These are phyloP conservation scores for Eufriesea mexicana DNA, from an alignment of 1,140 invertebrate species.

Conservation along the genomic window DNA sequence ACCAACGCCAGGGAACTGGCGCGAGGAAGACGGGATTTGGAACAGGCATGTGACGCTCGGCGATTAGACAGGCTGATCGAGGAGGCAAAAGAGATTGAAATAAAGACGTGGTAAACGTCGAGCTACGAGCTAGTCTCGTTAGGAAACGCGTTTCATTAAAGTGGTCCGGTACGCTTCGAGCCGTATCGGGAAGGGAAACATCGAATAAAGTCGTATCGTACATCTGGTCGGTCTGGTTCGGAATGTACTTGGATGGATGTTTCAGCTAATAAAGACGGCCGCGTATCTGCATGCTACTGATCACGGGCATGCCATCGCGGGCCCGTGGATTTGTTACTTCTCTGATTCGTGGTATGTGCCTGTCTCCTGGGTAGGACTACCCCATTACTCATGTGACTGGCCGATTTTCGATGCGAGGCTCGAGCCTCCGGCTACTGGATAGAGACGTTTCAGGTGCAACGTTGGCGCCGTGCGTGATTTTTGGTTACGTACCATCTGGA, in stretches of 20 bases:
- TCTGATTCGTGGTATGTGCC: neutral
- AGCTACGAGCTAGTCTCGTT: slow-evolving; percentile 25
- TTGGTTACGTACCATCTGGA: neutral
- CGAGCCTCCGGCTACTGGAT: neutral
- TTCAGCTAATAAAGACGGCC: slow-evolving; percentile 33
- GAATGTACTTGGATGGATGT: neutral
- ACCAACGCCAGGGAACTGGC: too few relatives aligned
- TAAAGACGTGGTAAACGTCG: slow-evolving; percentile 31
- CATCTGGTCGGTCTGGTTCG: neutral
- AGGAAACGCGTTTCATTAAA: slow-evolving; percentile 39
- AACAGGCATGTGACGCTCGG: neutral
- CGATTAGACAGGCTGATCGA: slow-evolving; percentile 23
- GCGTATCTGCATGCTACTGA: slow-evolving; percentile 6
- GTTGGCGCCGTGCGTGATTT: neutral
- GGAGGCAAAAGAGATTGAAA: slow-evolving; percentile 23
- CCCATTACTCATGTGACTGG: slow-evolving; percentile 6
- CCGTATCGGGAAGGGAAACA: neutral
- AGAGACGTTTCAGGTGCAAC: neutral
- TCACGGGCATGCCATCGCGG: neutral
- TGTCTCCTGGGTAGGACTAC: neutral
- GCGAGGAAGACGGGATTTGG: neutral
- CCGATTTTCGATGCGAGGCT: neutral
- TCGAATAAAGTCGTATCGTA: slow-evolving; percentile 29
- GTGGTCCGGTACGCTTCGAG: neutral
- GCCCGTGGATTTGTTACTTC: neutral